phyloP scores from a whole-genome alignment of 2,113 vertebrate species.

The Nipponia nippon region DNA sequence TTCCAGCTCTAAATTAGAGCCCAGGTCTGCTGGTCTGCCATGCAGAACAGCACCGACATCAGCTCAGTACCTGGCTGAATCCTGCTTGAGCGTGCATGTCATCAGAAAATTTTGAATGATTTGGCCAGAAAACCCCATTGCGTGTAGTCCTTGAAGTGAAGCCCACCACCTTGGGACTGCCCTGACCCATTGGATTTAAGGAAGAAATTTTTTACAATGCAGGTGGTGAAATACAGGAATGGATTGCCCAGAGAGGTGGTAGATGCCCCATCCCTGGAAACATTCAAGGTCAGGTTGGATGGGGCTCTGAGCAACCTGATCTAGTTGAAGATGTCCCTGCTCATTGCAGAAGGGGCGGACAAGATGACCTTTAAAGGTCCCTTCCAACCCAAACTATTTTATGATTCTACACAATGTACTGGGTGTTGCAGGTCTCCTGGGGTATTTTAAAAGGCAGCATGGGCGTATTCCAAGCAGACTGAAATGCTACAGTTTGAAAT shows the following conservation, averaged over 20 bases:
- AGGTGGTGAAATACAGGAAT: background rate
- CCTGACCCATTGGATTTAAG: background rate
- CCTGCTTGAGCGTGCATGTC: fast-evolving
- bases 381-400: background rate
- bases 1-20: background rate
- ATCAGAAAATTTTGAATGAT: background rate
- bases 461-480: background rate
- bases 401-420: background rate
- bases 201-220: background rate
- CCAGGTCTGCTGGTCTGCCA: background rate
- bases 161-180: fast-evolving
- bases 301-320: background rate
- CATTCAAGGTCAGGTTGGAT: background rate
- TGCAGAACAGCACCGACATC: fast-evolving
- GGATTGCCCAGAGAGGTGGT: background rate
- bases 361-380: background rate
- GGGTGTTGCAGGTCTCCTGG: background rate
- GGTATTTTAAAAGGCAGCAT: background rate
- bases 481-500: background rate
- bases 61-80: background rate
- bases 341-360: too few species aligned
- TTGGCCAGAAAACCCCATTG: background rate
- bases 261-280: background rate
- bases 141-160: background rate
- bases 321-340: background rate